Conservation (phyloP, 2,797 vertebrate genomes). For the Eupleurogrammus muticus region DNA sequence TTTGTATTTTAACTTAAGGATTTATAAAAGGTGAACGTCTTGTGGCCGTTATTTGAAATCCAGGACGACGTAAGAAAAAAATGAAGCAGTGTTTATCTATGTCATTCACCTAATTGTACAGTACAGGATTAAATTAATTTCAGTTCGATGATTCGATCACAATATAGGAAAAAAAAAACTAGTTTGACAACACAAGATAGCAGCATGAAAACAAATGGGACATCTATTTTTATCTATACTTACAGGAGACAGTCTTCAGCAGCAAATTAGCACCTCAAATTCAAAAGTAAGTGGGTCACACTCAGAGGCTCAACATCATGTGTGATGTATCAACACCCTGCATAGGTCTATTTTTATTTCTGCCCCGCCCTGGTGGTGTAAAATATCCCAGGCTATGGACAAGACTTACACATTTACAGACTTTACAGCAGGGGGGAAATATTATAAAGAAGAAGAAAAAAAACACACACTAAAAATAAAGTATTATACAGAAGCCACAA, state of each 20-base stretch:
- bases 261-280: constrained; percentile 45
- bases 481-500: neutral
- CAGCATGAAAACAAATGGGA: constrained; percentile 33
- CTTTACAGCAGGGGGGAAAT: neutral
- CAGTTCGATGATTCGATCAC: neutral
- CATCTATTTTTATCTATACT: constrained; percentile 23
- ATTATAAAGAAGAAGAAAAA: neutral
- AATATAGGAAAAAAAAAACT: neutral
- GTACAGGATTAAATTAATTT: neutral
- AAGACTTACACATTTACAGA: neutral
- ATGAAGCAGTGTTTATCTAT: constrained; percentile 33
- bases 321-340: constrained; percentile 27
- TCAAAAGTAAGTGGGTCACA: constrained; percentile 54
- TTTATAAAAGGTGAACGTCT: neutral
- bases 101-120: neutral
- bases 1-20: neutral
- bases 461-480: neutral
- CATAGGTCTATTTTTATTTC: constrained; percentile 53
- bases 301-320: constrained; percentile 30
- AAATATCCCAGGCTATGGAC: constrained; percentile 8
- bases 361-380: constrained; percentile 11
- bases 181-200: constrained; percentile 8
- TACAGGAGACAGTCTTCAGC: constrained; percentile 16
- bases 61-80: neutral
- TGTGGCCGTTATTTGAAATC: neutral